Evolutionary conservation across 2,888 invertebrate genomes (phyloP), one percentile per base, ranked within the genome.

Genomic region (Caenorhabditis macrosperma): DNA sequence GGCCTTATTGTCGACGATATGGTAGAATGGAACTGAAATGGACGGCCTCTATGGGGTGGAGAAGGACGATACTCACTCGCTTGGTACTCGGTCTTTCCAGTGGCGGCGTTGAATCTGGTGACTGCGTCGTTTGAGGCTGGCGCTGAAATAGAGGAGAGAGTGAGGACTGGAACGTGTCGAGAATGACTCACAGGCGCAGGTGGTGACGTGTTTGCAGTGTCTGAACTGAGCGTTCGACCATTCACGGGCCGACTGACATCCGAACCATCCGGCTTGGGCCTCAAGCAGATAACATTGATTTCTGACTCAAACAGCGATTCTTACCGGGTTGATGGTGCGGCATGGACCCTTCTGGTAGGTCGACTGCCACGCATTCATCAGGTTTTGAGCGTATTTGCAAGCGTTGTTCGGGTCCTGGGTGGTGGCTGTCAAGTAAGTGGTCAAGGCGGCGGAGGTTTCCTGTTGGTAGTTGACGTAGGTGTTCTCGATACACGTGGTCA

Each of bases 171-270:
- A 5, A 48, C 28, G 10, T 9, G 0, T 46, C 15, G 60, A 41
- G 46, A 6, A 44, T 17, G 54, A 71, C 77, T 69, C 24, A 82
- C 74, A 57, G 30, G 77, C 67, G 44, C 83, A 83, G 1, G 60
- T 77, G 35, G 83, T 83, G 28, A 76, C 59, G 35, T 79, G 79
- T 35, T 75, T 77, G 68, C 83, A 83, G 59, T 83, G 83, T 26
- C 66, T 67, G 80, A 82, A 83, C 54, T 83, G 81, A 24, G 83
- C 79, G 46, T 83, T 83, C 7, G 80, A 68, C 66, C 79, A 83
- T 68, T 83, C 83, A 22, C 83, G 72, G 35, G 71, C 78, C 6
- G 81, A 82, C 52, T 77, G 77, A 44, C 83, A 83, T 28, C 83
- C 83, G 72, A 68, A 74, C 76, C 81, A 75, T 41, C 81, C 68